These are phyloP conservation scores for Biston betularia DNA, from an alignment of 2,888 invertebrate genomes.

Conservation along the genomic window DNA sequence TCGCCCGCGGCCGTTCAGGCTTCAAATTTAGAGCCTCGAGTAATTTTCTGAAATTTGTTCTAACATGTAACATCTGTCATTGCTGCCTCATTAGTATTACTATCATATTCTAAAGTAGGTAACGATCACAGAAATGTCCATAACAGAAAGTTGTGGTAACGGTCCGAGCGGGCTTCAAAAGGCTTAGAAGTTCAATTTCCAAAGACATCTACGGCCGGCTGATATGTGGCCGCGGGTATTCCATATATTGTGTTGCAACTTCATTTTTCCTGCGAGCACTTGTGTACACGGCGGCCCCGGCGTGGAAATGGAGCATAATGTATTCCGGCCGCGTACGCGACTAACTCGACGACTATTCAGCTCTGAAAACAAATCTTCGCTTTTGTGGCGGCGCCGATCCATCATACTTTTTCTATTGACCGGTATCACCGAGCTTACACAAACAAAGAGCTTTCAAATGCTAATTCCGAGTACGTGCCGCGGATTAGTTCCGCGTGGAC, in stretches of 20 bases:
- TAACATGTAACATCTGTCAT: constrained; percentile 20
- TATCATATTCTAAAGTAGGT: constrained; percentile 36
- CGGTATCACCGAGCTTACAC: constrained; percentile 76
- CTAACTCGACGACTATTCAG: constrained; percentile 78
- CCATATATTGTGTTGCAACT: constrained; percentile 55
- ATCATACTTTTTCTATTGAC: constrained; percentile 83
- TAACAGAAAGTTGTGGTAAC: constrained; percentile 46
- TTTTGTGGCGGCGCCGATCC: constrained; percentile 75
- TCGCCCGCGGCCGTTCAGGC: constrained; percentile 3
- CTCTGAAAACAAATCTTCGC: constrained; percentile 81
- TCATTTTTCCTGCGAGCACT: constrained; percentile 56
- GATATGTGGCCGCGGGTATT: constrained; percentile 52
- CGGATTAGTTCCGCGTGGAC: constrained; percentile 75
- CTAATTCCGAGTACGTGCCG: constrained; percentile 80
- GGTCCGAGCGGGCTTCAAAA: constrained; percentile 51
- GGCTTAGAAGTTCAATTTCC: constrained; percentile 54
- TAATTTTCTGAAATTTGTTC: constrained; percentile 17
- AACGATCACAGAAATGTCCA: constrained; percentile 37
- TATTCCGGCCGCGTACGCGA: constrained; percentile 77
- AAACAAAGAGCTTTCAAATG: constrained; percentile 84
- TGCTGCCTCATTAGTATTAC: constrained; percentile 33
- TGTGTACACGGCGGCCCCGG: constrained; percentile 56
- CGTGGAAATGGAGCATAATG: constrained; percentile 59
- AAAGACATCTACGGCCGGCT: constrained; percentile 53
- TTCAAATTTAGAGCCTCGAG: not conserved